Percentiles rank a stretch among this genome's conserved stretches.
Conservation (phyloP, 2,888 invertebrate species). For the Drosophila dives region DNA sequence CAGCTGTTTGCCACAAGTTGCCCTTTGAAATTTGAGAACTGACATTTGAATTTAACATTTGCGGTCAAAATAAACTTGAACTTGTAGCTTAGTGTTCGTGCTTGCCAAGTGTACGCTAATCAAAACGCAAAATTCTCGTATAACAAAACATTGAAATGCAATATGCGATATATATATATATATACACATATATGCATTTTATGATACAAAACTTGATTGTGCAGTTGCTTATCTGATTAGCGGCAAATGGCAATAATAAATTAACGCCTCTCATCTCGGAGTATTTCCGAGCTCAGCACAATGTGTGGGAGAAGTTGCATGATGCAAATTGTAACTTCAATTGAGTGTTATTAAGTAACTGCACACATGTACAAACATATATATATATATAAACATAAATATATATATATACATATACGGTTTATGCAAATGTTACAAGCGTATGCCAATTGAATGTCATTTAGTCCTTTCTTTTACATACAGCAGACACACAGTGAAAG, state of each 20-base stretch:
- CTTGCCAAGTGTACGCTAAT: slow-evolving; percentile 7
- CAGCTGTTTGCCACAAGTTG: slow-evolving; percentile 1
- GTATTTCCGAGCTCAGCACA: neutral
- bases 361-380: neutral
- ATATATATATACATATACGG: neutral
- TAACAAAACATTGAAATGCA: neutral
- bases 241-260: neutral
- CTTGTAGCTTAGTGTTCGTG: slow-evolving; percentile 7
- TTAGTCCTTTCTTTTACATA: neutral
- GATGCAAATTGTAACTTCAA: slow-evolving; percentile 6
- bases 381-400: neutral
- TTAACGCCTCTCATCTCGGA: slow-evolving; percentile 1
- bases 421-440: neutral
- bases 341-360: slow-evolving; percentile 4
- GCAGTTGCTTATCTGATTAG: slow-evolving; percentile 11
- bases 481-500: neutral
- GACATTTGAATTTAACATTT: slow-evolving; percentile 10
- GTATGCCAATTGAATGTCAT: slow-evolving; percentile 42
- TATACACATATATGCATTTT: neutral
- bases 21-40: neutral
- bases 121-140: slow-evolving; percentile 8
- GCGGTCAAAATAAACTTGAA: slow-evolving; percentile 11
- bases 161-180: neutral
- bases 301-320: slow-evolving; percentile 13
- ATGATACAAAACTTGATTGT: slow-evolving; percentile 7